Percentiles rank a stretch among this genome's conserved stretches.
phyloP scores from a whole-genome alignment of 2,888 invertebrate genomes.

The Epinotia nisella region DNA sequence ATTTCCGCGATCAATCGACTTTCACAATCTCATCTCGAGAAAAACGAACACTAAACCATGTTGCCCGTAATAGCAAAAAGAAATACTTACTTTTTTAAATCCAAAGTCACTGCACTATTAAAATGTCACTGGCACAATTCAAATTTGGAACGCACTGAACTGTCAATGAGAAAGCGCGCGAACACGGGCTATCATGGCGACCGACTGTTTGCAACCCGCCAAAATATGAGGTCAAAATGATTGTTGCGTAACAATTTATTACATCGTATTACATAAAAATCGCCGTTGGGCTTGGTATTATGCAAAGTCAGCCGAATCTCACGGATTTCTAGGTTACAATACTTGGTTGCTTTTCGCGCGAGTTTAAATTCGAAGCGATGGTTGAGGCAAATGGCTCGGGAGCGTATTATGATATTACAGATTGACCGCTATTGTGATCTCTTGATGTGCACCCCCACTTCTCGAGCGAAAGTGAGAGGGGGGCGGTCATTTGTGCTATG shows the following conservation, averaged over 20 bases:
- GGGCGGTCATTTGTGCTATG: slow-evolving; percentile 31
- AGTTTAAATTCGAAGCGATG: slow-evolving; percentile 48
- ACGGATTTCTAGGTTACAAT: slow-evolving; percentile 65
- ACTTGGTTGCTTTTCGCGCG: slow-evolving; percentile 56
- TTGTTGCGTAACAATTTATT: slow-evolving; percentile 74
- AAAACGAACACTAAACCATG: slow-evolving; percentile 48
- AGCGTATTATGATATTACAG: slow-evolving; percentile 34
- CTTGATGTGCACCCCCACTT: slow-evolving; percentile 33
- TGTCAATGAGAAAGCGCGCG: slow-evolving; percentile 67
- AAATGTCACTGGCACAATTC: slow-evolving; percentile 56
- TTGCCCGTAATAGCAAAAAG: slow-evolving; percentile 50
- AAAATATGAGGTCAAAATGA: slow-evolving; percentile 80
- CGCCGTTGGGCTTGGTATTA: slow-evolving; percentile 70
- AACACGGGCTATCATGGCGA: slow-evolving; percentile 67
- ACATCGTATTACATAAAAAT: slow-evolving; percentile 81
- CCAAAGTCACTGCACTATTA: slow-evolving; percentile 49
- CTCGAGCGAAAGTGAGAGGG: slow-evolving; percentile 38
- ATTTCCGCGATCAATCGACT: slow-evolving; percentile 48
- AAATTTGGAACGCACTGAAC: slow-evolving; percentile 49
- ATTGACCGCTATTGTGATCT: slow-evolving; percentile 36
- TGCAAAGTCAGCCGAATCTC: slow-evolving; percentile 63
- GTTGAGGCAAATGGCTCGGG: slow-evolving; percentile 49
- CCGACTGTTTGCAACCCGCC: slow-evolving; percentile 68
- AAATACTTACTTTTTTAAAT: slow-evolving; percentile 53
- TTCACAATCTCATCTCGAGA: slow-evolving; percentile 58